These are phyloP conservation scores for Plectrocnemia conspersa DNA, from an alignment of 1,140 invertebrate genomes.

Conservation along the genomic window DNA sequence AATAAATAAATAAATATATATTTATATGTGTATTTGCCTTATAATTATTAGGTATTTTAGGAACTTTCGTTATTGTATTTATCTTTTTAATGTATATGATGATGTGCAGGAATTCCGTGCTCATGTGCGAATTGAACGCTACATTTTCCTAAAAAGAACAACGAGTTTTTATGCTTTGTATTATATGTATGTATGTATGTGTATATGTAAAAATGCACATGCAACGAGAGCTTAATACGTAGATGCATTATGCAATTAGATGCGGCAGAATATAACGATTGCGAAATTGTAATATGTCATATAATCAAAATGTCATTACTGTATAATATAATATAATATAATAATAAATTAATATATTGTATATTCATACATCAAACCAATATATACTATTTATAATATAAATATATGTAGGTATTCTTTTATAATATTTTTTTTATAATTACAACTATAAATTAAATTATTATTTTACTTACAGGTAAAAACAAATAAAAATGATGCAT, in stretches of 20 bases:
- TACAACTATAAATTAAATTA: too few species aligned
- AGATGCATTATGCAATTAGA: conserved; percentile 1
- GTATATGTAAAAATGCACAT: not conserved
- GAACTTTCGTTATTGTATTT: conserved; percentile 51
- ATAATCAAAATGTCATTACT: too few species aligned
- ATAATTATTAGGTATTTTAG: conserved; percentile 53
- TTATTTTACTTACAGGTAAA: too few species aligned
- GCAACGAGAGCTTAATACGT: not conserved
- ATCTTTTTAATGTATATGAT: conserved; percentile 1
- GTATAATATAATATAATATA: too few species aligned
- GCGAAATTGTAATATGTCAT: too few species aligned
- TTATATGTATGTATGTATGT: too few species aligned
- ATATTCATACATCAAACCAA: too few species aligned
- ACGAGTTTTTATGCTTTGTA: not conserved
- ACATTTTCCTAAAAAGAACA: not conserved
- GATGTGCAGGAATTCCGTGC: conserved; percentile 2
- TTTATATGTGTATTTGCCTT: conserved; percentile 35
- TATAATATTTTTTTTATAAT: too few species aligned
- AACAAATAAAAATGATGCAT: too few species aligned
- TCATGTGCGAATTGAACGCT: not conserved
- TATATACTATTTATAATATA: too few species aligned
- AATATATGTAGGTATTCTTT: too few species aligned
- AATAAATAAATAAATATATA: not conserved
- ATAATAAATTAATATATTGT: too few species aligned
- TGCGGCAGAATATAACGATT: conserved; percentile 1